phyloP scores from a whole-genome alignment of 2,888 invertebrate species.

The Conchocele bisecta region DNA sequence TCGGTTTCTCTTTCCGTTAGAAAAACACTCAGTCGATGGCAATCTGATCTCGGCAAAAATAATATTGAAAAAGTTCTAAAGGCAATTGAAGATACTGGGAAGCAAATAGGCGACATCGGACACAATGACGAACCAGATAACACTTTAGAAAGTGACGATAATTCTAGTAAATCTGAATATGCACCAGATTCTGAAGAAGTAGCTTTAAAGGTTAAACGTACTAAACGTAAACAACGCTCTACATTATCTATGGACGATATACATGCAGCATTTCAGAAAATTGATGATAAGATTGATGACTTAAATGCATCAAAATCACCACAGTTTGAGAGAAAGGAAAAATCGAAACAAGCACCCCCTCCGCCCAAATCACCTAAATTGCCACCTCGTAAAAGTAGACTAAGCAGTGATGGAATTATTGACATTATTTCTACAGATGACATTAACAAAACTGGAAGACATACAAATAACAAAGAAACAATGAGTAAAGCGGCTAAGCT shows the following conservation, averaged over 20 bases:
- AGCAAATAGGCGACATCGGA: constrained; percentile 66
- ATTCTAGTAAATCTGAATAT: neutral
- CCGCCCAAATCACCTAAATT: constrained; percentile 53
- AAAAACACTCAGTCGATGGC: constrained; percentile 67
- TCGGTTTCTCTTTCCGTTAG: constrained; percentile 67
- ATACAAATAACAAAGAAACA: constrained; percentile 41
- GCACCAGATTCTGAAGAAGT: constrained; percentile 22
- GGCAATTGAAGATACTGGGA: constrained; percentile 75
- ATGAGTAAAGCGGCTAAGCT: constrained; percentile 71
- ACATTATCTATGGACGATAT: constrained; percentile 73
- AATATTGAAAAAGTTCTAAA: constrained; percentile 77
- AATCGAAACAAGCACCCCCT: constrained; percentile 1
- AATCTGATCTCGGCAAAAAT: constrained; percentile 66
- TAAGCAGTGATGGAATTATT: constrained; percentile 19
- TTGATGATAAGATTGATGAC: neutral
- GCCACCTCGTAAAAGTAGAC: constrained; percentile 42
- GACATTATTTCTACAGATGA: constrained; percentile 4
- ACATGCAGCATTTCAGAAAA: constrained; percentile 66
- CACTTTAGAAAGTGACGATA: neutral
- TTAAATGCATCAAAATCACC: neutral
- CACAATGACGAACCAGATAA: constrained; percentile 13
- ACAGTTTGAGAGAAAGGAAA: constrained; percentile 24
- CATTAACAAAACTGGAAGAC: neutral
- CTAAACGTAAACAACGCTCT: constrained; percentile 70
- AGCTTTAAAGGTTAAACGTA: constrained; percentile 68